Percentiles rank a stretch among this genome's conserved stretches.
phyloP scores from a whole-genome alignment of 2,797 vertebrate species.

The Sebastes itinus region DNA sequence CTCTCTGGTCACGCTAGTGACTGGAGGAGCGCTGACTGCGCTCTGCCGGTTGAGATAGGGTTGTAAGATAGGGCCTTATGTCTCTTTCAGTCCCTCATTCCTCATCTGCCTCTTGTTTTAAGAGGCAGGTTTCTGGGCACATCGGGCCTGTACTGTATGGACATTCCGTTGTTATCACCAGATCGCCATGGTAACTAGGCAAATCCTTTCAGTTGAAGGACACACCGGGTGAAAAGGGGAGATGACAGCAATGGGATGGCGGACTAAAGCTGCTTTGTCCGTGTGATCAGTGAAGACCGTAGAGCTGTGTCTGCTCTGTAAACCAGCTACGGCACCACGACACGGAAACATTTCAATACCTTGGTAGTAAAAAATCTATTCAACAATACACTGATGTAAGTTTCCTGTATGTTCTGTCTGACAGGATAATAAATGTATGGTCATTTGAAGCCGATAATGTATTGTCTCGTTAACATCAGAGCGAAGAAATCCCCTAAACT shows the following conservation, averaged over 20 bases:
- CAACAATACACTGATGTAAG: background rate
- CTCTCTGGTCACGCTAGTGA: too few relatives aligned
- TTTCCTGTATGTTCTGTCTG: background rate
- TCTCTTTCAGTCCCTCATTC: background rate
- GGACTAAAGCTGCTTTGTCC: slow-evolving; percentile 59
- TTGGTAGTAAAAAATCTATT: background rate
- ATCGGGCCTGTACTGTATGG: slow-evolving; percentile 21
- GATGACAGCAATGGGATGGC: slow-evolving; percentile 43
- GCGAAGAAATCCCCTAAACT: slow-evolving; percentile 30
- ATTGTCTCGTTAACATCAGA: slow-evolving; percentile 30
- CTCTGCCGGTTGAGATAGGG: too few relatives aligned
- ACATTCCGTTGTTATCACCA: slow-evolving; percentile 40
- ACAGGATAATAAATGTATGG: background rate
- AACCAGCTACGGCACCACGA: background rate
- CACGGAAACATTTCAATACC: background rate
- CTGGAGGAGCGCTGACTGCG: too few relatives aligned
- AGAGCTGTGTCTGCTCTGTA: slow-evolving; percentile 7
- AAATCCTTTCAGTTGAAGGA: slow-evolving; percentile 48
- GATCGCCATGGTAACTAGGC: slow-evolving; percentile 49
- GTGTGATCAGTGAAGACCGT: slow-evolving; percentile 21
- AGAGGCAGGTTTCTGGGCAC: background rate
- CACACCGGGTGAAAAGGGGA: slow-evolving; percentile 41
- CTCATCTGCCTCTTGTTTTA: background rate
- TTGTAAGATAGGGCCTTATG: background rate
- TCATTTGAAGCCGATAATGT: slow-evolving; percentile 10